Evolutionary conservation across 2,113 vertebrate genomes (phyloP), one percentile per base, ranked within the genome.

Genomic region (Anolis carolinensis): DNA sequence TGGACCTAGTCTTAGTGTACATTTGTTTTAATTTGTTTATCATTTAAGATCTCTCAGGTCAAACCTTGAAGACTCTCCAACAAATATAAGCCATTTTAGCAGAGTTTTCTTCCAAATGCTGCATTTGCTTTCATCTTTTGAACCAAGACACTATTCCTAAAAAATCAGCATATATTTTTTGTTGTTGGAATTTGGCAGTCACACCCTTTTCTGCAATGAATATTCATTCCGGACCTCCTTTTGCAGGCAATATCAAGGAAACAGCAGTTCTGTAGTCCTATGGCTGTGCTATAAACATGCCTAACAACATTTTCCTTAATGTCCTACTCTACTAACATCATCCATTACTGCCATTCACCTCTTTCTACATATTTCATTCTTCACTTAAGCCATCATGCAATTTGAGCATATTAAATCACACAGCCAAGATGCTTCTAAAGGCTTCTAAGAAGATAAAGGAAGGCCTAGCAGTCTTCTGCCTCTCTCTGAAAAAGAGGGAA

Each of bases 351-450:
- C 72, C 65, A 78, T 84, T 75, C 67, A 27, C n/a, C 5, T 32
- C 9, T 87, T 88, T 91, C 82, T 90, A 84, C 55, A 75, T 90
- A 86, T 92, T 90, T 89, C 75, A 84, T 86, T 92, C 75, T 90
- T 92, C 88, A 65, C 62, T 79, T 71, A 72, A 81, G 86, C 71
- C 71, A 48, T 13, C 36, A 84, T 78, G 73, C 76, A 70, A 63
- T 20, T 55, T 68, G 68, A 59, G 0, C 72, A 52, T 82, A 72
- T 68, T 34, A 83, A 88, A 67, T 73, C 1, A 0, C 36, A 6
- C 0, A 82, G 86, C 39, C 76, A 65, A 88, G 16, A 78, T 55
- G 81, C 48, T 83, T 77, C 82, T 87, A 59, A 89, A 81, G 34
- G 10, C 3, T 39, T 30, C 79, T 74, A 23, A 62, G 90, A 77